Percentiles rank a stretch among this genome's conserved stretches.
These are phyloP conservation scores for Cremastinae sp. DNA, from an alignment of 2,888 invertebrate genomes.

Conservation along the genomic window DNA sequence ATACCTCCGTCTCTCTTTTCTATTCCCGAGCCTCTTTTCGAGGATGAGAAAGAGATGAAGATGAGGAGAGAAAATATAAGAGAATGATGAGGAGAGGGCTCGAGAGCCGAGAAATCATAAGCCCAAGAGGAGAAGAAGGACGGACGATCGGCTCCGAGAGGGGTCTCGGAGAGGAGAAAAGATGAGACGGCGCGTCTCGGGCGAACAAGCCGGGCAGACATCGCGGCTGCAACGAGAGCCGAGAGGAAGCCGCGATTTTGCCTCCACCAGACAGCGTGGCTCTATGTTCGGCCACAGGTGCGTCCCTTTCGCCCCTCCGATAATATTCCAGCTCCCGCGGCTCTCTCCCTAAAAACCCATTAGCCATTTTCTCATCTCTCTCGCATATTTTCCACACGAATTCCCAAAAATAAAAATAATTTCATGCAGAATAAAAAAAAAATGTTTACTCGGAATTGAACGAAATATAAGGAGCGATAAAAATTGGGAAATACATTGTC, in stretches of 20 bases:
- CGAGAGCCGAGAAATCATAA: constrained; percentile 34
- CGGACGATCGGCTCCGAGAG: too few relatives aligned
- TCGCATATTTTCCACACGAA: constrained; percentile 59
- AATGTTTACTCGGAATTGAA: too few relatives aligned
- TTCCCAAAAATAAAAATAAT: neutral
- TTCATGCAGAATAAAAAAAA: too few relatives aligned
- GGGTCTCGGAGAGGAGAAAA: constrained; percentile 12
- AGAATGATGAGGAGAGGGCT: constrained; percentile 31
- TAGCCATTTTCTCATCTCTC: constrained; percentile 62
- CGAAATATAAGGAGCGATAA: too few relatives aligned
- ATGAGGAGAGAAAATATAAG: constrained; percentile 28
- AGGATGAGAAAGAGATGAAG: constrained; percentile 54
- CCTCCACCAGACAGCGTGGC: constrained; percentile 66
- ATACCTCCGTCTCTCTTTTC: too few relatives aligned
- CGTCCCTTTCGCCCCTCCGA: constrained; percentile 50
- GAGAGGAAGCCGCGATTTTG: constrained; percentile 49
- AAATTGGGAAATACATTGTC: too few relatives aligned
- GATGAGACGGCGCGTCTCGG: constrained; percentile 52
- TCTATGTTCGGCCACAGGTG: constrained; percentile 65
- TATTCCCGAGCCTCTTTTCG: neutral
- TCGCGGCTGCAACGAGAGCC: constrained; percentile 52
- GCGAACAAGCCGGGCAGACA: constrained; percentile 55
- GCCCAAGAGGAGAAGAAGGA: constrained; percentile 22
- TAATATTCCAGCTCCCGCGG: constrained; percentile 57
- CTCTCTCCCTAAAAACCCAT: constrained; percentile 70